Percentiles rank a stretch among this genome's conserved stretches.
Conservation (phyloP, 2,797 vertebrate species). For the Falco biarmicus region DNA sequence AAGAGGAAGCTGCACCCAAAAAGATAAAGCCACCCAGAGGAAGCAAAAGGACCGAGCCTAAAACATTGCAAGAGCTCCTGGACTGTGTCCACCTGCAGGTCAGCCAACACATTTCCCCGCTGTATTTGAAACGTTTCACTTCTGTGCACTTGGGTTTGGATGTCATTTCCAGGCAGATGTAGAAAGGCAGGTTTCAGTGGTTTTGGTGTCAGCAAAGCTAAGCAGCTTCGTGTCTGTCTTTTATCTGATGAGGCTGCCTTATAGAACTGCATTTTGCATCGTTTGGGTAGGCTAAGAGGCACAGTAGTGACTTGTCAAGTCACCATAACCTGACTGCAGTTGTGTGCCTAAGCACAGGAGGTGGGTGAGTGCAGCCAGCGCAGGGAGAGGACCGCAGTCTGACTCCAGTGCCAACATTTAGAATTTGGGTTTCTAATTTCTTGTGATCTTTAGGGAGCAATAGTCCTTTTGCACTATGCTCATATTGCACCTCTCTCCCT, state of each 20-base stretch:
- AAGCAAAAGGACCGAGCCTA: slow-evolving; percentile 79
- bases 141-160: rapidly evolving
- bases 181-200: slow-evolving; percentile 1
- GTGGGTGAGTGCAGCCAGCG: background rate
- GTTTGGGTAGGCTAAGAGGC: background rate
- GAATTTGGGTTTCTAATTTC: background rate
- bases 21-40: slow-evolving; percentile 76
- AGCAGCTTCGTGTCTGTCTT: background rate
- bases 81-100: slow-evolving; percentile 88
- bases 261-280: background rate
- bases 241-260: background rate
- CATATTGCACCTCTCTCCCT: rapidly evolving
- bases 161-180: background rate
- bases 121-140: background rate
- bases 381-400: background rate
- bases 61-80: slow-evolving; percentile 86
- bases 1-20: slow-evolving; percentile 78
- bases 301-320: background rate
- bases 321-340: rapidly evolving
- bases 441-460: background rate
- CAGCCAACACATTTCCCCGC: slow-evolving; percentile 20
- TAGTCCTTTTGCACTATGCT: background rate
- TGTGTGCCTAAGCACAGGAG: background rate
- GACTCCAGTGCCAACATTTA: background rate
- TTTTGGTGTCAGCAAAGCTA: background rate